A percentile compares a stretch with the other conserved stretches of the same genome.
phyloP scores from a whole-genome alignment of 1,140 invertebrate species.

The Bombus cullumanus region DNA sequence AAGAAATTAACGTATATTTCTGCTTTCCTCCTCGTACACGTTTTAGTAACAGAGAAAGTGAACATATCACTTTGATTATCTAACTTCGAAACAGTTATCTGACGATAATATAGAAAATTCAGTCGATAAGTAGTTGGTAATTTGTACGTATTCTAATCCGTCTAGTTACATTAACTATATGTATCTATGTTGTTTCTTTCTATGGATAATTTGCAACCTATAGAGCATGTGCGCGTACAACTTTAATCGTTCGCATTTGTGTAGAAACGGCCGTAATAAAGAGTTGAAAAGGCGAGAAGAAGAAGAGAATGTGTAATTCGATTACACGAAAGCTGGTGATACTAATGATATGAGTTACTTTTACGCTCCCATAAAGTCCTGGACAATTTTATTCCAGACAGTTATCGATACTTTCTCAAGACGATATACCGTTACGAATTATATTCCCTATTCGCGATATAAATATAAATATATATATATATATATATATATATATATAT shows the following conservation, averaged over 20 bases:
- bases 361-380: background rate
- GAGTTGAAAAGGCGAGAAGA: background rate
- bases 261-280: background rate
- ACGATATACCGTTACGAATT: background rate
- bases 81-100: too few relatives aligned
- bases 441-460: background rate
- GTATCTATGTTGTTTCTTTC: background rate
- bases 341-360: constrained; percentile 11
- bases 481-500: too few relatives aligned
- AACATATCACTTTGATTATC: too few relatives aligned
- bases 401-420: constrained; percentile 14
- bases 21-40: too few relatives aligned
- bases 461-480: too few relatives aligned
- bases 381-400: constrained; percentile 15
- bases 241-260: background rate
- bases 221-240: background rate
- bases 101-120: too few relatives aligned
- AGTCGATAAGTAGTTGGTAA: too few relatives aligned
- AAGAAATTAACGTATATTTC: too few relatives aligned
- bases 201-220: background rate
- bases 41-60: too few relatives aligned
- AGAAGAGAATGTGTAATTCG: background rate
- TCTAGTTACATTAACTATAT: too few relatives aligned
- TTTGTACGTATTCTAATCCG: too few relatives aligned
- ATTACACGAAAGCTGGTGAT: constrained; percentile 13